phyloP scores from a whole-genome alignment of 2,113 vertebrate genomes.

The Chaetodon auriga region DNA sequence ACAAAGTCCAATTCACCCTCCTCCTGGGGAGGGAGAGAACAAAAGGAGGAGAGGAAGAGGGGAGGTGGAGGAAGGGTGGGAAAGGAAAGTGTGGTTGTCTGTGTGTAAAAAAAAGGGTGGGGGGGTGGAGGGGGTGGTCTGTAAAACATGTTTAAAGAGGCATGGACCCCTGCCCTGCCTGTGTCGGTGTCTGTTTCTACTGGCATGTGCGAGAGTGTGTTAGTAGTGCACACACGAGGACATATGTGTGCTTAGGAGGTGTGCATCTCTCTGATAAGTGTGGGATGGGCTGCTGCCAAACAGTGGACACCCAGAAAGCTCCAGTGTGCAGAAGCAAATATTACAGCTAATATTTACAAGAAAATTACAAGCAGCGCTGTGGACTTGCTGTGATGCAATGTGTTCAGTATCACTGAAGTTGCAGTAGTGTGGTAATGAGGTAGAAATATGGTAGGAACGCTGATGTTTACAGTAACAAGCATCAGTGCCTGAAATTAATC shows the following conservation, averaged over 20 bases:
- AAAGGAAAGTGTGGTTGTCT: constrained; percentile 36
- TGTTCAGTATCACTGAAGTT: constrained; percentile 13
- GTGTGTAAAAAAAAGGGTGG: neutral
- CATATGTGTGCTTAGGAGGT: neutral
- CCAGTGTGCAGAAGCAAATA: neutral
- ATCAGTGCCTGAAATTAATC: neutral
- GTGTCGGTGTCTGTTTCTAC: neutral
- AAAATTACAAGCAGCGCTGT: neutral
- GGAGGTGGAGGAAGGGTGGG: constrained; percentile 54
- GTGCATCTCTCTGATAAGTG: neutral
- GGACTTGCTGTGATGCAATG: constrained; percentile 16
- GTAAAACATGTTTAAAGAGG: constrained; percentile 32
- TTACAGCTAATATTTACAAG: constrained; percentile 8
- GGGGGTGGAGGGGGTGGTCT: neutral
- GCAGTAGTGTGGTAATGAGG: neutral
- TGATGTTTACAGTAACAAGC: constrained; percentile 4
- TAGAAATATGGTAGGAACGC: neutral
- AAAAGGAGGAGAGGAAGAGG: constrained; percentile 42
- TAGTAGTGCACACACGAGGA: neutral
- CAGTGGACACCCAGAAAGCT: constrained; percentile 10
- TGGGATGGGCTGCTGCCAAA: neutral
- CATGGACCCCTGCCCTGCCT: neutral
- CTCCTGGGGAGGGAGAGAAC: constrained; percentile 16
- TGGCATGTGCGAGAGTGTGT: neutral
- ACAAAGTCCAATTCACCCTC: constrained; percentile 37